Conservation (phyloP, 2,888 invertebrate species). For the Drosophila quasianomalipes region DNA sequence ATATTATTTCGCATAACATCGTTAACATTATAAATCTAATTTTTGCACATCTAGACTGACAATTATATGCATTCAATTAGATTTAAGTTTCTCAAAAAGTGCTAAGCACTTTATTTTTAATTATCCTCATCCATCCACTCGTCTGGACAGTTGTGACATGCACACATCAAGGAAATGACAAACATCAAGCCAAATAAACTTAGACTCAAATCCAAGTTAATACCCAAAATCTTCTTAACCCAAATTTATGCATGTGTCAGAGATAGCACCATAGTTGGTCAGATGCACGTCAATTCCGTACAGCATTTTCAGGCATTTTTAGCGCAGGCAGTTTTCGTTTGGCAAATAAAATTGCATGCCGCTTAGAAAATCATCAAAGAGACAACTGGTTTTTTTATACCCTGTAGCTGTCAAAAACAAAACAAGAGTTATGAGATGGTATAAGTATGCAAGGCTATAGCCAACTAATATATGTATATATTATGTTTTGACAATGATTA, state of each 20-base stretch:
- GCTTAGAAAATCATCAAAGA: constrained; percentile 21
- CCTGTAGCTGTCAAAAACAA: not conserved
- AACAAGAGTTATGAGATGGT: not conserved
- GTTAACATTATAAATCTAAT: not conserved
- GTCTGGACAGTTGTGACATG: constrained; percentile 31
- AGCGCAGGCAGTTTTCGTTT: constrained; percentile 43
- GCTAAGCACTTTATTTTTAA: constrained; percentile 58
- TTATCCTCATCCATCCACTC: constrained; percentile 39
- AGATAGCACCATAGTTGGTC: constrained; percentile 65
- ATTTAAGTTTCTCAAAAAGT: constrained; percentile 43
- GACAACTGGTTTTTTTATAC: constrained; percentile 45
- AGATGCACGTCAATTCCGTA: constrained; percentile 54
- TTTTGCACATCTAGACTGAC: not conserved
- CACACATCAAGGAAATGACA: constrained; percentile 68
- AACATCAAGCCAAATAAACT: constrained; percentile 71
- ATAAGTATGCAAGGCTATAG: not conserved
- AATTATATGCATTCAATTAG: constrained; percentile 8
- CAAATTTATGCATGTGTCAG: constrained; percentile 72
- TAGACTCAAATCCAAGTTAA: constrained; percentile 37
- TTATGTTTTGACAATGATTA: not conserved
- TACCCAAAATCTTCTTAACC: constrained; percentile 74
- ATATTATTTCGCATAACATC: not conserved
- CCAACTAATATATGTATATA: not conserved
- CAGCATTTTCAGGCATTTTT: constrained; percentile 11
- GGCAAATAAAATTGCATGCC: constrained; percentile 62